phyloP scores from a whole-genome alignment of 2,797 vertebrate genomes.

The Botia kubotai region DNA sequence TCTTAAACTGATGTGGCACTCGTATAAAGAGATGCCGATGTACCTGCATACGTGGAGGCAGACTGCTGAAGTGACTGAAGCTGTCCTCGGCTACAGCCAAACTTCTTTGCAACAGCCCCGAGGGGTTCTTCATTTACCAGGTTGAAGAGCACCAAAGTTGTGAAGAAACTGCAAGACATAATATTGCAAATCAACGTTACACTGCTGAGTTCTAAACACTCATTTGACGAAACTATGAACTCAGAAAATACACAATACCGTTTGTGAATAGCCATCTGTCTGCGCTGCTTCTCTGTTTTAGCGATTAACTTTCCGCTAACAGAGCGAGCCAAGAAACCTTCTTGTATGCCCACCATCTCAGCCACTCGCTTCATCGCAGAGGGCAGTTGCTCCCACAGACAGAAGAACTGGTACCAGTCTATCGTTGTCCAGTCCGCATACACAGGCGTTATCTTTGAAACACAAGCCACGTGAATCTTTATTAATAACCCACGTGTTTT shows the following conservation, averaged over 20 bases:
- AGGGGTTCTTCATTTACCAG: slow-evolving; percentile 92
- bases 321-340: slow-evolving; percentile 92
- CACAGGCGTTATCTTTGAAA: slow-evolving; percentile 88
- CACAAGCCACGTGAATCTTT: not conserved
- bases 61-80: slow-evolving; percentile 97
- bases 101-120: slow-evolving; percentile 88
- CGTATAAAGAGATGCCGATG: slow-evolving; percentile 34
- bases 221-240: not conserved
- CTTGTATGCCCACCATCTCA: slow-evolving; percentile 95
- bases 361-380: slow-evolving; percentile 94
- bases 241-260: slow-evolving; percentile 74
- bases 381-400: slow-evolving; percentile 93
- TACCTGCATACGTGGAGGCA: slow-evolving; percentile 94
- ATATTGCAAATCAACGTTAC: not conserved
- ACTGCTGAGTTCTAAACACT: not conserved
- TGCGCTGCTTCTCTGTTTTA: slow-evolving; percentile 91
- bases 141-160: slow-evolving; percentile 92
- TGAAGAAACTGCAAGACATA: slow-evolving; percentile 86
- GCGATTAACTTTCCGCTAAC: slow-evolving; percentile 88
- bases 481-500: not conserved
- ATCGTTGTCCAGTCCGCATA: slow-evolving; percentile 94
- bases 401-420: slow-evolving; percentile 98
- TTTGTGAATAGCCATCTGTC: slow-evolving; percentile 96
- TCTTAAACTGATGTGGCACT: not conserved
- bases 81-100: slow-evolving; percentile 92